phyloP scores from a whole-genome alignment of 53 echinoderm and acorn worm genomes.

The Echinarachnius parma region DNA sequence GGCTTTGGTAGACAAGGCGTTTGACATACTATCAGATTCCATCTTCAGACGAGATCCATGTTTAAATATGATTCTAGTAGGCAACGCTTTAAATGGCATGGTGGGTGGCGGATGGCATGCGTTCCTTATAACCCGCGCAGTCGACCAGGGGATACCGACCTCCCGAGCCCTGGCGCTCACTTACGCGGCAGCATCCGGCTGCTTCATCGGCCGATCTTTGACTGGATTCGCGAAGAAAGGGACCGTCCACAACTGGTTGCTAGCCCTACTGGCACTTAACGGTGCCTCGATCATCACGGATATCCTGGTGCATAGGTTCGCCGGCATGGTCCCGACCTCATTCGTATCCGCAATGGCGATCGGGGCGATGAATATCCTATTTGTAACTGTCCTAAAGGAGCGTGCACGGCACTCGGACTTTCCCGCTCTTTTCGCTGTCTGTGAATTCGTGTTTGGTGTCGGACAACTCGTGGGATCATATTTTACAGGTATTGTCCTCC shows the following conservation, averaged over 20 bases:
- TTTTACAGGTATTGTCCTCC: slow-evolving; percentile 4
- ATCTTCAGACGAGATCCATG: not conserved
- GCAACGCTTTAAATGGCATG: not conserved
- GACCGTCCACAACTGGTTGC: not conserved
- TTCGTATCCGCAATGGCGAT: not conserved
- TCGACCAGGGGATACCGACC: not conserved
- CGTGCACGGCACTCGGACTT: not conserved
- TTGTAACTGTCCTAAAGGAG: not conserved
- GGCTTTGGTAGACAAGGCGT: no score
- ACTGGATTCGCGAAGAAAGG: not conserved
- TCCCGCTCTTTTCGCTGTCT: not conserved
- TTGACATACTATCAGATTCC: not conserved
- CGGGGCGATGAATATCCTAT: not conserved
- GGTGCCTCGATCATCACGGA: not conserved
- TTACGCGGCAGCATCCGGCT: slow-evolving; percentile 15
- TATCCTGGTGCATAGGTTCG: not conserved
- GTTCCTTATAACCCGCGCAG: slow-evolving; percentile 14
- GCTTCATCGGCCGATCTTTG: slow-evolving; percentile 4
- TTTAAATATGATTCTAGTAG: not conserved
- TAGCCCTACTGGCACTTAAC: not conserved
- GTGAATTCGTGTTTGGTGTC: not conserved
- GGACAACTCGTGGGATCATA: not conserved
- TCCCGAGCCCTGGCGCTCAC: not conserved
- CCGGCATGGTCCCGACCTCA: slow-evolving; percentile 5
- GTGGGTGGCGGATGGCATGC: slow-evolving; percentile 20